A percentile compares a stretch with the other conserved stretches of the same genome.
Conservation (phyloP, 2,113 vertebrate genomes). For the Forbesichthys papilliferus region DNA sequence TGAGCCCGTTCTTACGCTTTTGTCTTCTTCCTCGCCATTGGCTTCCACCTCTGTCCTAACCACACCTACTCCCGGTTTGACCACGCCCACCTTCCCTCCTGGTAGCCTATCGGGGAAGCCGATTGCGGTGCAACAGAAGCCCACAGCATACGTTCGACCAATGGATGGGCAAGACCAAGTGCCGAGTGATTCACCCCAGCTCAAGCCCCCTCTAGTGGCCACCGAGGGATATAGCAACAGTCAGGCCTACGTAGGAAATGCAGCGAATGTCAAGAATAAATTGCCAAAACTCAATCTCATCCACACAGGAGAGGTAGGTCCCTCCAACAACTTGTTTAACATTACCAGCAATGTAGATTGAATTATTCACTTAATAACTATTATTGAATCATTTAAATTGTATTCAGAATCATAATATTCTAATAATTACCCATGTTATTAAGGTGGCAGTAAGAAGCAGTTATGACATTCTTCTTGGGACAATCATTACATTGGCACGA, state of each 20-base stretch:
- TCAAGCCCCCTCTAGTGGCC: slow-evolving; percentile 86
- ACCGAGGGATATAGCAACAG: slow-evolving; percentile 81
- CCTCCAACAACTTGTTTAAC: neutral
- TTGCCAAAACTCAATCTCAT: slow-evolving; percentile 92
- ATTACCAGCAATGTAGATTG: neutral
- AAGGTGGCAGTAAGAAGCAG: too few species aligned
- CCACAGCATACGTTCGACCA: slow-evolving; percentile 90
- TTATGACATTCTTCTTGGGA: too few species aligned
- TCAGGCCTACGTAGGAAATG: slow-evolving; percentile 81
- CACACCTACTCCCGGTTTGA: slow-evolving; percentile 64
- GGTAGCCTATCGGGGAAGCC: slow-evolving; percentile 86
- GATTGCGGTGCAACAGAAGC: slow-evolving; percentile 87
- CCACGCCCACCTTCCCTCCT: slow-evolving; percentile 80
- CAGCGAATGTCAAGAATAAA: slow-evolving; percentile 85
- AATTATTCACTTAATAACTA: too few species aligned
- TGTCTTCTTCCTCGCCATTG: slow-evolving; percentile 76
- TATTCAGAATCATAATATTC: too few species aligned
- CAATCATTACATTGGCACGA: too few species aligned
- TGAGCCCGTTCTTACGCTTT: slow-evolving; percentile 78
- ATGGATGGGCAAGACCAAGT: slow-evolving; percentile 96
- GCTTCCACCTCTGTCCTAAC: slow-evolving; percentile 89
- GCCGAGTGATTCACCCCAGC: slow-evolving; percentile 86
- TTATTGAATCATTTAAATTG: neutral
- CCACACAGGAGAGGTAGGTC: slow-evolving; percentile 89
- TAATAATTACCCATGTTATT: too few species aligned